Evolutionary conservation across 1,140 invertebrate species (phyloP), one percentile per base, ranked within the genome.

Genomic region (Temnothorax curvispinosus): DNA sequence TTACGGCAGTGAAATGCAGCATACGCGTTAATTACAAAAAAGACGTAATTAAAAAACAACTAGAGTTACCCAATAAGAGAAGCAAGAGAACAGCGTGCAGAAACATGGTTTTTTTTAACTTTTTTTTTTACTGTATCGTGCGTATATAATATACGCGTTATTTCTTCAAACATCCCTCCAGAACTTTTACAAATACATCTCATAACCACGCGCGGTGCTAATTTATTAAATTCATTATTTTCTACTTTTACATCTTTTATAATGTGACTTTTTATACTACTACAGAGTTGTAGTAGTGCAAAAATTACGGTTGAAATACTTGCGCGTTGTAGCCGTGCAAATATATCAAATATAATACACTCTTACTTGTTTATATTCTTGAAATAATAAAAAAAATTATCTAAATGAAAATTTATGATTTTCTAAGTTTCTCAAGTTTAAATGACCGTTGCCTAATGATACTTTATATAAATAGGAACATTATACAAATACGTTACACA

Each of bases 161-260:
- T 21, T 81, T 56, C 50, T 56, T 81, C 9, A 71, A 81, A 56
- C 35, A 56, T 72, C 7, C 7, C 21, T 69, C 15, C 6, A n/a
- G 47, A 2, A 21, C 18, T 71, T 69, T 9, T 27, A 15, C 9
- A 47, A 81, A 81, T 52, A 3, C 15, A 27, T 47, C 13, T 72
- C 2, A 47, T 15, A 0, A 6, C 32, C 15, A 11, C 18, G n/a
- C 13, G 13, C 7, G 65, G 15, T 15, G 65, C 18, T 81, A 81
- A 81, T 71, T 81, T 81, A 81, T 71, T 44, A 81, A 71, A 47
- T 71, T 81, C 56, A 56, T 41, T 56, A 44, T 15, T 32, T 71
- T 52, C 15, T 27, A 54, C 47, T 69, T 44, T 21, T 1, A 27
- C 54, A 15, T 41, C 11, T 47, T 47, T 44, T 41, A 27, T 58